phyloP scores from a whole-genome alignment of 2,888 invertebrate genomes.

The Drosophila algonquin region DNA sequence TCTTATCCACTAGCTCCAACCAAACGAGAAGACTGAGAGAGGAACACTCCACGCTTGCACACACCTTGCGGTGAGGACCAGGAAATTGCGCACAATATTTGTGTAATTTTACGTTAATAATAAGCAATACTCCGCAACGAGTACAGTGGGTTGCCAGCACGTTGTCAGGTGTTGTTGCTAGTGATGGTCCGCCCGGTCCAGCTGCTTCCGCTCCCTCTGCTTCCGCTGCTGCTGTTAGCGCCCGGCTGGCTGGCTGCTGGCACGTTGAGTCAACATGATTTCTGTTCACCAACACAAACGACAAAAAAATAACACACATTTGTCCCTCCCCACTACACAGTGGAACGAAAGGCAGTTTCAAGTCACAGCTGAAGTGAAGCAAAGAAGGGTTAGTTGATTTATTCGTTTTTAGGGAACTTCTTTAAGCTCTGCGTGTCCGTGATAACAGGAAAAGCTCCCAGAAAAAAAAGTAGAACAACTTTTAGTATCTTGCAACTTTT shows the following conservation, averaged over 20 bases:
- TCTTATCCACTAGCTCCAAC: background rate
- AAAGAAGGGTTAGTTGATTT: no score
- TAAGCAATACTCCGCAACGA: conserved; percentile 14
- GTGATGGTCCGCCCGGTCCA: background rate
- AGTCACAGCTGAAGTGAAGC: background rate
- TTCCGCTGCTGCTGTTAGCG: conserved; percentile 54
- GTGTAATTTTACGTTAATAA: conserved; percentile 62
- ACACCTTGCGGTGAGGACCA: conserved; percentile 15
- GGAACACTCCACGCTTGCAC: background rate
- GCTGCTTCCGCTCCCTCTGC: conserved; percentile 8
- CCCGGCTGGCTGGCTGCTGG: conserved; percentile 41
- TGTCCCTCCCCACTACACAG: conserved; percentile 10
- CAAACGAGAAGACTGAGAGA: background rate
- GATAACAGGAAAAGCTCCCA: background rate
- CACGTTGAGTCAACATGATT: conserved; percentile 49
- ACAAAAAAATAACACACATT: conserved; percentile 26
- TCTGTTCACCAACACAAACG: conserved; percentile 42
- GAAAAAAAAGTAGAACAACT: background rate
- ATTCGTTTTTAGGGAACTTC: background rate
- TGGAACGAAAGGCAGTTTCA: background rate
- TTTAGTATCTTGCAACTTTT: background rate
- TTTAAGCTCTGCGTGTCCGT: background rate
- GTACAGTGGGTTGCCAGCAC: background rate
- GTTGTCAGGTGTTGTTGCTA: conserved; percentile 53
- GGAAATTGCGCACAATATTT: conserved; percentile 61